These are phyloP conservation scores for Apomyelois bistriatella DNA, from an alignment of 2,888 invertebrate species.

Conservation along the genomic window DNA sequence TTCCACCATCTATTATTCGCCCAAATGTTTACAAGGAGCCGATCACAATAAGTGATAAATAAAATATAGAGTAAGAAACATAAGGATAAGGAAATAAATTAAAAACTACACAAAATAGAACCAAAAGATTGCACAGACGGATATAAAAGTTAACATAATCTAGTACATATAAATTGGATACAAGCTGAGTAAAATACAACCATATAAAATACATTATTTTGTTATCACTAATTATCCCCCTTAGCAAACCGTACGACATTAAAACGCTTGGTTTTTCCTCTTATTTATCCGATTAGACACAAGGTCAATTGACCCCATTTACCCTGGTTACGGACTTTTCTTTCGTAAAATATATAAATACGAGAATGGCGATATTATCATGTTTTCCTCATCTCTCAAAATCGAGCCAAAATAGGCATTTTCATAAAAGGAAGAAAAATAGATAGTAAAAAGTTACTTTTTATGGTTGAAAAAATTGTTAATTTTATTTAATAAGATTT, in stretches of 20 bases:
- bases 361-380: no score
- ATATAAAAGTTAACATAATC: slow-evolving; percentile 14
- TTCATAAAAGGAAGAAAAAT: no score
- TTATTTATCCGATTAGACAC: no score
- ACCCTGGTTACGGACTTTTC: no score
- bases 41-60: neutral
- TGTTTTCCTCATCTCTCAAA: no score
- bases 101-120: slow-evolving; percentile 18
- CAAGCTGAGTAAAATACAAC: slow-evolving; percentile 15
- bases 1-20: neutral
- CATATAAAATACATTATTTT: slow-evolving; percentile 23
- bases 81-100: slow-evolving; percentile 15
- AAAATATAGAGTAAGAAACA: slow-evolving; percentile 14
- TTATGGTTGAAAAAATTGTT: no score
- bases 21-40: neutral
- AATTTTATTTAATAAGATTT: no score
- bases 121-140: slow-evolving; percentile 25
- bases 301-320: no score
- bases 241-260: neutral
- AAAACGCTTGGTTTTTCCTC: neutral
- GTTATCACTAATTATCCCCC: slow-evolving; percentile 11
- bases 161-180: slow-evolving; percentile 11
- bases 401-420: no score
- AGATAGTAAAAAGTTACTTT: no score
- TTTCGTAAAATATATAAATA: no score